Evolutionary conservation across 2,888 invertebrate species (phyloP).

Genomic region (Theretra japonica): DNA sequence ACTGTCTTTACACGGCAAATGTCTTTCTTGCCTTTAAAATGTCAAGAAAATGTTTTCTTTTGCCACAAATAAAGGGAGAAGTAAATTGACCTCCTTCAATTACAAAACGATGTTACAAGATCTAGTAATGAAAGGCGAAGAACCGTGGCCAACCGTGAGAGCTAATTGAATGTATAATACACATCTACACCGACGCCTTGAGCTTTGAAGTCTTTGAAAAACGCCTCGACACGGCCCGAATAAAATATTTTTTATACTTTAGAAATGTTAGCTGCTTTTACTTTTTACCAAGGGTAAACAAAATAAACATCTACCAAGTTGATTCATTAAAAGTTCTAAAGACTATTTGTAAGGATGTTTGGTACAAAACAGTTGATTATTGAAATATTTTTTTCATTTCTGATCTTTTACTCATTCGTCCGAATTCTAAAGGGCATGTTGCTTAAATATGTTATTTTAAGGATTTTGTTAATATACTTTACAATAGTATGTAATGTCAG

Average conservation of each 20-base stretch:
- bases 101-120: constrained; percentile 38
- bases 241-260: constrained; percentile 31
- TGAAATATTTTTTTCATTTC: too few relatives aligned
- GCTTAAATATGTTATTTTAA: too few relatives aligned
- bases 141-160: constrained; percentile 36
- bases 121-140: constrained; percentile 37
- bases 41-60: not conserved
- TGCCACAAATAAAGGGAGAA: not conserved
- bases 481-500: too few relatives aligned
- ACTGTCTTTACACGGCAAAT: not conserved
- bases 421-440: too few relatives aligned
- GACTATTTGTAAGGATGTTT: too few relatives aligned
- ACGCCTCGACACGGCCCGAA: constrained; percentile 37
- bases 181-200: constrained; percentile 31
- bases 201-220: constrained; percentile 40
- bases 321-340: not conserved
- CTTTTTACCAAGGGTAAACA: not conserved
- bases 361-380: too few relatives aligned
- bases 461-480: too few relatives aligned
- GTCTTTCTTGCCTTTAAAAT: too few relatives aligned
- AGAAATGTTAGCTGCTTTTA: constrained; percentile 25
- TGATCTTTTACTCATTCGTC: too few relatives aligned
- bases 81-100: constrained; percentile 38
- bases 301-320: not conserved
- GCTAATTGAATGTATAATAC: constrained; percentile 44